Base-by-base conservation (phyloP, 2,113 vertebrate species). In the Rhynchomys soricoides region DNA sequence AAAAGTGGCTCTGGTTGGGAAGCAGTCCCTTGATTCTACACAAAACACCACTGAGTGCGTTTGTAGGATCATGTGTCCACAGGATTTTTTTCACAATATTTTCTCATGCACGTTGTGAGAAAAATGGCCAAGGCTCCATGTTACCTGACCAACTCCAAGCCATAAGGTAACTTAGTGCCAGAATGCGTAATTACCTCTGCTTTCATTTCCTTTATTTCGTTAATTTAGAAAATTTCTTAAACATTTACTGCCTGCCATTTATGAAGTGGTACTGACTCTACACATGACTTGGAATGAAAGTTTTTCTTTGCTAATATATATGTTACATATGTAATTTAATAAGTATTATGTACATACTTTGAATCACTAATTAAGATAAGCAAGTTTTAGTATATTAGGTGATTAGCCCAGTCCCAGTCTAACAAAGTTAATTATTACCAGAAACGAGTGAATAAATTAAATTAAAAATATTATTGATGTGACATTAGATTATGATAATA, bases 201-300 rank as follows among this genome's bases (percentile, higher is more conserved):
- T 96, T 96, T 90, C 40, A 62, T 95, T 96, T 87, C 50, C 66
- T 95, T 92, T 15, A 91, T 91, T 95, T 89, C 66, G 90, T 75
- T 86, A 91, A 89, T 91, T 89, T 77, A 45, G 71, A 59, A 89
- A 87, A 66, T 78, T 93, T 93, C 34, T 77, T 43, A 37, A 70
- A 90, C 57, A 71, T 94, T 86, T 90, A 64, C 34, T 59, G 34
- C 57, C 59, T 86, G 43, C 15, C 21, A 29, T 92, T 95, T 86
- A 77, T 68, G 75, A 94, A 95, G 59, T 64, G 16, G 45, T 10
- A 59, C 34, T 70, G 29, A 68, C 24, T 91, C 24, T 77, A 66
- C 55, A 88, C 13, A 45, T 85, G 17, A 74, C 64, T 71, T 90
- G 3, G 64, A 75, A 45, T 70, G 79, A 37, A 66, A 62, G 17